Percentiles rank a stretch among this genome's conserved stretches.
Conservation (phyloP, 2,797 vertebrate genomes). For the Sebastes kiyomatsui region DNA sequence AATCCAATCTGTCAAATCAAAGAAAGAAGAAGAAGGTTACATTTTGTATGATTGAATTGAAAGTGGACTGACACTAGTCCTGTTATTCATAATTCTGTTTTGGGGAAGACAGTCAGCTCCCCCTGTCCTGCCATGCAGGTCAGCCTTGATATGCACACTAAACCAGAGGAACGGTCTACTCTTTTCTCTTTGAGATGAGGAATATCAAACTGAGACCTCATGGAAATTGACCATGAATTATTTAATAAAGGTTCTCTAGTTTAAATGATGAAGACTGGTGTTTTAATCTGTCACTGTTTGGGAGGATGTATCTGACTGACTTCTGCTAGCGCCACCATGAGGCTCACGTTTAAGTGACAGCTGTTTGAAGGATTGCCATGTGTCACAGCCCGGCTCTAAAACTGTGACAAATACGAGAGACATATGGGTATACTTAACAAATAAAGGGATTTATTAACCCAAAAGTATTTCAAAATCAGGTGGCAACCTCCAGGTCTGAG, state of each 20-base stretch:
- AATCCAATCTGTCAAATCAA: not conserved
- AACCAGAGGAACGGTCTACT: conserved; percentile 67
- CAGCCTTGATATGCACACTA: conserved; percentile 78
- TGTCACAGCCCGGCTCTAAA: not conserved
- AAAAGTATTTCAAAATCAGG: not conserved
- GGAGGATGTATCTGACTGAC: not conserved
- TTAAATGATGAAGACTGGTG: conserved; percentile 60
- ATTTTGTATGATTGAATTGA: conserved; percentile 44
- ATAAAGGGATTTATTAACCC: not conserved
- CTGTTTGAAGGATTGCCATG: not conserved
- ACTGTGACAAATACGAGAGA: not conserved
- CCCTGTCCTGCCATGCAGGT: conserved; percentile 80
- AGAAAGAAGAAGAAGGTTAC: not conserved
- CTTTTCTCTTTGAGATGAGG: conserved; percentile 71
- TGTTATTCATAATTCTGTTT: conserved; percentile 59
- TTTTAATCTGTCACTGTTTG: conserved; percentile 48
- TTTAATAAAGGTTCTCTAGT: conserved; percentile 84
- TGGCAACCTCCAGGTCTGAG: not conserved
- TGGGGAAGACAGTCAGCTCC: conserved; percentile 60
- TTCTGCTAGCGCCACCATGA: not conserved
- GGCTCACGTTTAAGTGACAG: not conserved
- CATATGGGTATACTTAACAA: not conserved
- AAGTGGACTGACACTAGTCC: conserved; percentile 49
- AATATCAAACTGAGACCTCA: conserved; percentile 76
- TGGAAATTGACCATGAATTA: conserved; percentile 79